Evolutionary conservation across 2,888 invertebrate genomes (phyloP).

Genomic region (Drosophila pseudotalamancana): DNA sequence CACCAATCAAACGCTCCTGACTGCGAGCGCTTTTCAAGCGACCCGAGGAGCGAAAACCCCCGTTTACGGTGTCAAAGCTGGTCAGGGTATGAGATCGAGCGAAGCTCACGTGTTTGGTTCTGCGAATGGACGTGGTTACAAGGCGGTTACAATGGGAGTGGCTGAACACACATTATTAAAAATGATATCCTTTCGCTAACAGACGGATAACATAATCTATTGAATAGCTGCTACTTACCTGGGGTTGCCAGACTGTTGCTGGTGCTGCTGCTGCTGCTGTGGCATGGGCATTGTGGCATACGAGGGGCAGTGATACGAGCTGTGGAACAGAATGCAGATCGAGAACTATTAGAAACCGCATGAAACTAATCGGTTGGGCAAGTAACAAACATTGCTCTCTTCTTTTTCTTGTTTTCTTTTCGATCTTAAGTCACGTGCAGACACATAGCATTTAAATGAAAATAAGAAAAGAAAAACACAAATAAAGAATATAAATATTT

Average conservation of each 20-base stretch:
- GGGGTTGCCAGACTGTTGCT: slow-evolving; percentile 57
- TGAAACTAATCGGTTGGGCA: background rate
- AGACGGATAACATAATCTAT: too few relatives aligned
- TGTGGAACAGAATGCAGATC: slow-evolving; percentile 49
- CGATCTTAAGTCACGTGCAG: slow-evolving; percentile 67
- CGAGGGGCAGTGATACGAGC: slow-evolving; percentile 81
- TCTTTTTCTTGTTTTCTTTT: slow-evolving; percentile 11
- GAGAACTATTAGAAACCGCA: slow-evolving; percentile 11
- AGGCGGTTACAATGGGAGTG: background rate
- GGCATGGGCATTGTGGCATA: slow-evolving; percentile 86
- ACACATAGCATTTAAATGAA: slow-evolving; percentile 64
- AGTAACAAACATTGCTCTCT: slow-evolving; percentile 38
- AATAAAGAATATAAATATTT: slow-evolving; percentile 15
- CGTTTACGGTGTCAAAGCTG: slow-evolving; percentile 90
- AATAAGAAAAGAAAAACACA: slow-evolving; percentile 12
- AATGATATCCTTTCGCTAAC: too few relatives aligned
- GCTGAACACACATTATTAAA: too few relatives aligned
- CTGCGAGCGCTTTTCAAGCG: slow-evolving; percentile 85
- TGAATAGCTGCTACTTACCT: slow-evolving; percentile 51
- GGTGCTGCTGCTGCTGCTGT: slow-evolving; percentile 86
- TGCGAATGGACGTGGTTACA: slow-evolving; percentile 74
- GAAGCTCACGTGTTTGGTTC: slow-evolving; percentile 95
- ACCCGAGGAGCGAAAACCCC: slow-evolving; percentile 84
- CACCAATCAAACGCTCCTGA: slow-evolving; percentile 91
- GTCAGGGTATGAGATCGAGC: slow-evolving; percentile 94